Conservation (phyloP, 2,888 invertebrate genomes). For the Pocota personata region DNA sequence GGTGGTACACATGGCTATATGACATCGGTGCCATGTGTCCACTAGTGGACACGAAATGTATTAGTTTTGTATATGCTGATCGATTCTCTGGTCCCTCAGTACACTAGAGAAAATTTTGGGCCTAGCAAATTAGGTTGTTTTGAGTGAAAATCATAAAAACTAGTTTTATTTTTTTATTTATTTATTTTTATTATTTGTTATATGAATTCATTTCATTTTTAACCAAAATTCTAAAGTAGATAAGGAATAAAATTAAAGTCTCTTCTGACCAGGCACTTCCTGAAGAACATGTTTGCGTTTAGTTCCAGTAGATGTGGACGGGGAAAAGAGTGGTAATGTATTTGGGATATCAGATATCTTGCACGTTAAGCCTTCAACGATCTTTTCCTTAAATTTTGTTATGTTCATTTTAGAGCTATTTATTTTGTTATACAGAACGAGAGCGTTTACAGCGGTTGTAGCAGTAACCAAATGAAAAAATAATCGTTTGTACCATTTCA, state of each 20-base stretch:
- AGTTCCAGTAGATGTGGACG: neutral
- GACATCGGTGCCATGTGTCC: neutral
- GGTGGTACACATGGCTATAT: too few relatives aligned
- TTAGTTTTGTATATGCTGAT: neutral
- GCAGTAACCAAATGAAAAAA: neutral
- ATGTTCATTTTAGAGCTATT: conserved; percentile 4
- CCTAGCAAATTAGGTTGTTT: neutral
- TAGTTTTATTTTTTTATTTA: neutral
- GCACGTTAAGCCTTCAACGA: neutral
- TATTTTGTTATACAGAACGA: neutral
- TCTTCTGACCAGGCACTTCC: neutral
- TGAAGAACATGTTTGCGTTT: conserved; percentile 2
- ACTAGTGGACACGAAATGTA: neutral
- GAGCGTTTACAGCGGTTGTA: neutral
- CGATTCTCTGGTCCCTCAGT: neutral
- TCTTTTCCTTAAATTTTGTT: too few relatives aligned
- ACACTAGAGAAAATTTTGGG: neutral
- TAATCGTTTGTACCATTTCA: neutral
- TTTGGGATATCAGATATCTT: neutral
- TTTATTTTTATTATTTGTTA: neutral
- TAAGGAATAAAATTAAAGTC: too few relatives aligned
- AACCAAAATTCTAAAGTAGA: too few relatives aligned
- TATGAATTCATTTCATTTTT: too few relatives aligned
- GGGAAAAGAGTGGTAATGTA: neutral
- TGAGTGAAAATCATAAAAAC: too few relatives aligned